phyloP scores from a whole-genome alignment of 2,113 vertebrate genomes.

The Bubo blakistoni region DNA sequence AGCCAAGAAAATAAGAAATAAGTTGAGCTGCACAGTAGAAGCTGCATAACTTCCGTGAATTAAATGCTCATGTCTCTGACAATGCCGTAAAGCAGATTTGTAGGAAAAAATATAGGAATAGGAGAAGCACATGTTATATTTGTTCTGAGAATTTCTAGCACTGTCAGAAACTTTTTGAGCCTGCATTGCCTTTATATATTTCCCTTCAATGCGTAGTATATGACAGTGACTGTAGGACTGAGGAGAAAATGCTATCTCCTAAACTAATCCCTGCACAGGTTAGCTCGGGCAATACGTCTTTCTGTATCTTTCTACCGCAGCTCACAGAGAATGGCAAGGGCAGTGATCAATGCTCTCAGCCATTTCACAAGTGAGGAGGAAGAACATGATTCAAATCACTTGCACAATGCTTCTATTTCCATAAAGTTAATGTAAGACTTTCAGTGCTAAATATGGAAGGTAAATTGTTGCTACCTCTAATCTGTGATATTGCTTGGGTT shows the following conservation, averaged over 20 bases:
- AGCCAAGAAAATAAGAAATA: neutral
- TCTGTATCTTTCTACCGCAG: neutral
- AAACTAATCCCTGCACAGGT: neutral
- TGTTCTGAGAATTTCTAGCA: neutral
- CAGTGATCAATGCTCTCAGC: accelerated
- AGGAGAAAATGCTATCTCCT: neutral
- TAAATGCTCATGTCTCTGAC: neutral
- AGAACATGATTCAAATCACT: neutral
- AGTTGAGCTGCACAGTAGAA: neutral
- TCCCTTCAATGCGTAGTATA: neutral
- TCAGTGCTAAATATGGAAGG: neutral
- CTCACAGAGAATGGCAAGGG: neutral
- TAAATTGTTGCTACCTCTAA: neutral
- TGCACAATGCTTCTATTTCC: neutral
- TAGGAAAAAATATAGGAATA: neutral
- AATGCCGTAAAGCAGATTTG: neutral
- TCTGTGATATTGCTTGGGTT: neutral
- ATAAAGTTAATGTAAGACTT: neutral
- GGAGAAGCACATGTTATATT: neutral
- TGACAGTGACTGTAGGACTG: neutral
- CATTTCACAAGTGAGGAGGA: neutral
- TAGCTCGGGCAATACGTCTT: neutral
- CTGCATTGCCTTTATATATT: neutral
- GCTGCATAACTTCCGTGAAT: neutral
- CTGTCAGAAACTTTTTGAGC: neutral